phyloP scores from a whole-genome alignment of 2,888 invertebrate genomes.

The Phania funesta region DNA sequence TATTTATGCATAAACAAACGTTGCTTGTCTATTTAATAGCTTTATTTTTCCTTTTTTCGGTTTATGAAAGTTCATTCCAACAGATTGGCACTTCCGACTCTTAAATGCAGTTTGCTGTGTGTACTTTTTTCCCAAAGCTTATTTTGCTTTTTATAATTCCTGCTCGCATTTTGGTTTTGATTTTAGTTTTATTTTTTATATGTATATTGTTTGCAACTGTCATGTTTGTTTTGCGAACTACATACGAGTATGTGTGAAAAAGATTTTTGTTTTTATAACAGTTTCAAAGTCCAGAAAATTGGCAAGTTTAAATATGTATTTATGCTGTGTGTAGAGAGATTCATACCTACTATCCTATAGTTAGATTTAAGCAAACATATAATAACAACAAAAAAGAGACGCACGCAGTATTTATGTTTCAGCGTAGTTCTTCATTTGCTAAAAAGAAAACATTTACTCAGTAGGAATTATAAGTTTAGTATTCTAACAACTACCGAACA shows the following conservation, averaged over 20 bases:
- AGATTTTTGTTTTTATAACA: too few species aligned
- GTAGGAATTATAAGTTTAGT: too few species aligned
- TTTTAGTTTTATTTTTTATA: too few species aligned
- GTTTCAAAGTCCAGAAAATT: conserved; percentile 67
- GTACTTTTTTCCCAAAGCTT: conserved; percentile 30
- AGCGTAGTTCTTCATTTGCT: too few species aligned
- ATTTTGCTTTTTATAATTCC: conserved; percentile 22
- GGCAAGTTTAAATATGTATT: conserved; percentile 58
- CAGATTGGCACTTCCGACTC: conserved; percentile 61
- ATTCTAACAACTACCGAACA: too few species aligned
- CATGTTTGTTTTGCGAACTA: conserved; percentile 3
- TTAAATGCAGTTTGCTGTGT: conserved; percentile 44
- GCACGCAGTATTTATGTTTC: too few species aligned
- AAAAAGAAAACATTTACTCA: too few species aligned
- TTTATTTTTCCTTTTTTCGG: conserved; percentile 12
- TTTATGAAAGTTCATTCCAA: conserved; percentile 54
- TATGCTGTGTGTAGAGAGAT: not conserved
- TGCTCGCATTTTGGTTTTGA: not conserved
- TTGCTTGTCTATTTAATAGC: conserved; percentile 36
- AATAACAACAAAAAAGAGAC: conserved; percentile 32
- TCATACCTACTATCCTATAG: not conserved
- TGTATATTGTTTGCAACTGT: not conserved
- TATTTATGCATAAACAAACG: conserved; percentile 12
- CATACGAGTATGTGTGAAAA: too few species aligned
- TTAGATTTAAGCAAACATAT: not conserved